phyloP scores from a whole-genome alignment of 2,888 invertebrate species.

The Hyalella azteca region DNA sequence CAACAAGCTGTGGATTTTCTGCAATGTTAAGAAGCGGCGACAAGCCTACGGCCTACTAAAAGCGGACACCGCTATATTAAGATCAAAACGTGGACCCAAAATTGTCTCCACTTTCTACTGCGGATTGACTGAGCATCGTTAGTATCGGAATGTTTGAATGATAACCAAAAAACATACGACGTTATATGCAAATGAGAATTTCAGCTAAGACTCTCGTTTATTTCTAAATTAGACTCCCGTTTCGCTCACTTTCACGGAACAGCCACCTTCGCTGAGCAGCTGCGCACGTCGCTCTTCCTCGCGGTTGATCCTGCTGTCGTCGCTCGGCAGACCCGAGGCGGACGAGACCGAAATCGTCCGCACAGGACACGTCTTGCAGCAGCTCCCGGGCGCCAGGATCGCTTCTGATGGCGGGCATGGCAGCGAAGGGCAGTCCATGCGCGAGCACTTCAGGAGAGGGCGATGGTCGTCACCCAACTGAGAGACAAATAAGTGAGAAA shows the following conservation, averaged over 20 bases:
- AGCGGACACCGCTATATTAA: too few relatives aligned
- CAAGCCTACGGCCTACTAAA: too few relatives aligned
- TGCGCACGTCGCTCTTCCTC: conserved; percentile 43
- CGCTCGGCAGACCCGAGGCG: conserved; percentile 39
- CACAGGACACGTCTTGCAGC: conserved; percentile 46
- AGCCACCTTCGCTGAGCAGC: conserved; percentile 50
- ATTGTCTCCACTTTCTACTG: not conserved
- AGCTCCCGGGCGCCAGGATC: conserved; percentile 35
- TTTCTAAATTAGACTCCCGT: not conserved
- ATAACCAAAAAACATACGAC: not conserved
- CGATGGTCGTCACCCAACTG: not conserved
- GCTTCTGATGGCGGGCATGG: conserved; percentile 28
- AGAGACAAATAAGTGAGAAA: not conserved
- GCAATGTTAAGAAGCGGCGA: too few relatives aligned
- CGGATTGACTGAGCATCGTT: not conserved
- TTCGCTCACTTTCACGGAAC: conserved; percentile 16
- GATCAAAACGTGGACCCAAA: not conserved
- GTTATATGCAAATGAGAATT: not conserved
- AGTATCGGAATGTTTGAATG: not conserved
- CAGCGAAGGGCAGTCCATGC: not conserved
- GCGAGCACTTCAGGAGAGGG: not conserved
- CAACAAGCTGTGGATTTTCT: too few relatives aligned
- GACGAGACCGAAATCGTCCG: conserved; percentile 15
- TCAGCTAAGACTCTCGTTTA: not conserved
- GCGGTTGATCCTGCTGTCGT: conserved; percentile 4